phyloP scores from a whole-genome alignment of 2,797 vertebrate species.

The Dermochelys coriacea region DNA sequence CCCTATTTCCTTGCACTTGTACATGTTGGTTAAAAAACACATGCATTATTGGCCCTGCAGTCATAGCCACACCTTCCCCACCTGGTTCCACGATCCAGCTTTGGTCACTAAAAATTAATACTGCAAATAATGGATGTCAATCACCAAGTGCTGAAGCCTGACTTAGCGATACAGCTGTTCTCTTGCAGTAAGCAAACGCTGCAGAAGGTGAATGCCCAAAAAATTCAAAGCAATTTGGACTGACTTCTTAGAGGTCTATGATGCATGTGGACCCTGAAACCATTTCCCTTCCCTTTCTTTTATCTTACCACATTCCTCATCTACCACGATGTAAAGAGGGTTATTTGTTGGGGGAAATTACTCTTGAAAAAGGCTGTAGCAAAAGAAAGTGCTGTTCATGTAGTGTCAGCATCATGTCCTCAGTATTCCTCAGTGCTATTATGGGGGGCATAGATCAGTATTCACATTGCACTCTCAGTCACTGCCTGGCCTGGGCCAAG shows the following conservation, averaged over 20 bases:
- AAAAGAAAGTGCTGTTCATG: neutral
- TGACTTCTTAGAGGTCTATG: neutral
- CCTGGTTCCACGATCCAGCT: accelerated
- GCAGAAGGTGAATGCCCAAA: neutral
- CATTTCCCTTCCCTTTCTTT: neutral
- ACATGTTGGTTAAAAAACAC: no score
- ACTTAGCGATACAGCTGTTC: neutral
- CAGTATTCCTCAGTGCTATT: neutral
- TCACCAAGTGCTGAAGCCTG: neutral
- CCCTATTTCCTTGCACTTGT: neutral
- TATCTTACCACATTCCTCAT: no score
- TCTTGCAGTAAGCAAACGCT: neutral
- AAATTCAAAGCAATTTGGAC: neutral
- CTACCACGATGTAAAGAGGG: no score
- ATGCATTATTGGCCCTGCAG: no score
- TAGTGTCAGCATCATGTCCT: neutral
- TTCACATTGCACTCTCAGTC: no score
- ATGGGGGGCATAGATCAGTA: no score
- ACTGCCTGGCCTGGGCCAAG: no score
- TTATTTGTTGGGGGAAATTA: neutral
- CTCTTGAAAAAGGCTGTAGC: no score
- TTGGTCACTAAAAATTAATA: neutral
- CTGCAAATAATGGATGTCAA: no score
- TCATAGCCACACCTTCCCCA: no score
- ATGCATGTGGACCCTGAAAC: neutral